These are phyloP conservation scores for Proisotoma minuta DNA, from an alignment of 2,888 invertebrate genomes.

Conservation along the genomic window DNA sequence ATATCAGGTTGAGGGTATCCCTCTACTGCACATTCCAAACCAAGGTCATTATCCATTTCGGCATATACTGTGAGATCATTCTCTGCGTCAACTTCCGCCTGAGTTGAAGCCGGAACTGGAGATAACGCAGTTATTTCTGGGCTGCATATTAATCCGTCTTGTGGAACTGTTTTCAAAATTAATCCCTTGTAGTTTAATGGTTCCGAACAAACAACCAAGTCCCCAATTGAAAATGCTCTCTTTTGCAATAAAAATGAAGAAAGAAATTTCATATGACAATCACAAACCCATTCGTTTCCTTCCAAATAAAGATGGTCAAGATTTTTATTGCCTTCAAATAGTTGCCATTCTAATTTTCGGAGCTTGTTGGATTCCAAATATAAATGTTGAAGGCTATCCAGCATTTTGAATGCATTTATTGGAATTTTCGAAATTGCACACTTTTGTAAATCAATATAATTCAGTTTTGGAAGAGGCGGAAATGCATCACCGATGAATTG, in stretches of 20 bases:
- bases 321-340: not conserved
- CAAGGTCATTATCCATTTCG: not conserved
- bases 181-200: not conserved
- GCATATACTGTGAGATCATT: not conserved
- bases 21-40: not conserved
- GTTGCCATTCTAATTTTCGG: not conserved
- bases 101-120: not conserved
- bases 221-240: not conserved
- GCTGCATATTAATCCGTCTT: not conserved
- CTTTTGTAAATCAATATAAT: not conserved
- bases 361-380: not conserved
- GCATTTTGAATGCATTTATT: not conserved
- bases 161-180: not conserved
- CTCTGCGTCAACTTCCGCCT: not conserved
- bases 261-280: conserved; percentile 2
- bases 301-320: not conserved
- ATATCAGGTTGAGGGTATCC: not conserved
- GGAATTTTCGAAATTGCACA: not conserved
- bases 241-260: not conserved
- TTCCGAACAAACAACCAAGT: not conserved
- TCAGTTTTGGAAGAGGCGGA: not conserved
- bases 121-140: not conserved
- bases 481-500: conserved; percentile 21
- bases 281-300: conserved; percentile 1
- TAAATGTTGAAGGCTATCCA: not conserved